Conservation (phyloP, 2,797 vertebrate genomes). For the Kryptolebias ocellatus region DNA sequence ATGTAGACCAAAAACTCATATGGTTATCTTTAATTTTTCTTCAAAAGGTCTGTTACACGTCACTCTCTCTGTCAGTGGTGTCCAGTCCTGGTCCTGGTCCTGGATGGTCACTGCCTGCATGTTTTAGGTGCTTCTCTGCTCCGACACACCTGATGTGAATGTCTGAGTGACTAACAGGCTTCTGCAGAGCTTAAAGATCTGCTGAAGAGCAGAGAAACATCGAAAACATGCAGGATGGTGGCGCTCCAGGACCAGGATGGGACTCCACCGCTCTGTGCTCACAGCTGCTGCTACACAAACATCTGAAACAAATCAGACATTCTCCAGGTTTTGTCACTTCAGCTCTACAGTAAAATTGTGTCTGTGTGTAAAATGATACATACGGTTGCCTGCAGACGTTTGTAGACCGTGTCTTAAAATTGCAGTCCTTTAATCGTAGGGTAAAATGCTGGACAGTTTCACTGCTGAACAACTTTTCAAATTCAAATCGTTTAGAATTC, state of each 20-base stretch:
- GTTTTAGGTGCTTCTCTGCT: too few relatives aligned
- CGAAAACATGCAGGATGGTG: too few relatives aligned
- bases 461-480: background rate
- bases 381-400: slow-evolving; percentile 10
- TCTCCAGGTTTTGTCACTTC: slow-evolving; percentile 25
- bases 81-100: too few relatives aligned
- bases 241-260: too few relatives aligned
- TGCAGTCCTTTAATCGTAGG: slow-evolving; percentile 8
- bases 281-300: too few relatives aligned
- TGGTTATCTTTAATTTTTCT: background rate
- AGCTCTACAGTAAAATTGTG: slow-evolving; percentile 5
- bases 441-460: slow-evolving; percentile 23
- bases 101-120: too few relatives aligned
- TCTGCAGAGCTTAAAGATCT: too few relatives aligned
- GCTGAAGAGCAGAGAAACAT: too few relatives aligned
- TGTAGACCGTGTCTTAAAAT: slow-evolving; percentile 47
- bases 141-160: too few relatives aligned
- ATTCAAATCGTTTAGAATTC: background rate
- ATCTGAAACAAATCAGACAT: background rate
- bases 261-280: too few relatives aligned
- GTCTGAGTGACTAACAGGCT: too few relatives aligned
- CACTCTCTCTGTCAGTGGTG: too few relatives aligned
- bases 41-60: background rate
- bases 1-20: slow-evolving; percentile 39
- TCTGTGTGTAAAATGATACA: background rate